Evolutionary conservation across 2,888 invertebrate genomes (phyloP).

Genomic region (Branchellion lobata): DNA sequence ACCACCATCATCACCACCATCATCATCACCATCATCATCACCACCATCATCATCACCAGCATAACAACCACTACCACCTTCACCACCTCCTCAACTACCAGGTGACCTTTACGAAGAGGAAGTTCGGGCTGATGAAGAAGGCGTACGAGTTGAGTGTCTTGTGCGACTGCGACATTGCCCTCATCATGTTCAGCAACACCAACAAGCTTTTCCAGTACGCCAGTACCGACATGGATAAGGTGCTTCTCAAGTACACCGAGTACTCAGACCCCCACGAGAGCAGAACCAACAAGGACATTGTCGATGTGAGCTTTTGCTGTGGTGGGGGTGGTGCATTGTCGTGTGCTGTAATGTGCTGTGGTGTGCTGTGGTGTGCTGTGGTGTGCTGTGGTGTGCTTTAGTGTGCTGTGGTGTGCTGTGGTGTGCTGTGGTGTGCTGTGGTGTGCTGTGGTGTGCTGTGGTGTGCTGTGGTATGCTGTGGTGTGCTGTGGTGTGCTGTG

Average conservation of each 20-base stretch:
- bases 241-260: constrained; percentile 97
- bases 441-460: too few relatives aligned
- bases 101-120: constrained; percentile 99
- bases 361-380: too few relatives aligned
- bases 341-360: too few relatives aligned
- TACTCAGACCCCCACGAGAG: constrained; percentile 99
- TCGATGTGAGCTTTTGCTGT: constrained; percentile 77
- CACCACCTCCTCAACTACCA: constrained; percentile 62
- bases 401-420: too few relatives aligned
- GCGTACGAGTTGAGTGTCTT: constrained; percentile 97
- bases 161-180: constrained; percentile 98
- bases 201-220: constrained; percentile 85
- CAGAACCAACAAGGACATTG: constrained; percentile 97
- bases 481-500: too few relatives aligned
- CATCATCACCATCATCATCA: too few relatives aligned
- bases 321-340: neutral
- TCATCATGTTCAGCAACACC: constrained; percentile 98
- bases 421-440: too few relatives aligned
- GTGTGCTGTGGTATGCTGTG: too few relatives aligned
- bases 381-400: too few relatives aligned
- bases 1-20: constrained; percentile 37
- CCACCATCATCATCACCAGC: too few relatives aligned
- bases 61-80: too few relatives aligned
- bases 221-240: constrained; percentile 96
- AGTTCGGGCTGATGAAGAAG: constrained; percentile 99